Conservation (phyloP, 2,888 invertebrate species). For the Pegoplata infirma region DNA sequence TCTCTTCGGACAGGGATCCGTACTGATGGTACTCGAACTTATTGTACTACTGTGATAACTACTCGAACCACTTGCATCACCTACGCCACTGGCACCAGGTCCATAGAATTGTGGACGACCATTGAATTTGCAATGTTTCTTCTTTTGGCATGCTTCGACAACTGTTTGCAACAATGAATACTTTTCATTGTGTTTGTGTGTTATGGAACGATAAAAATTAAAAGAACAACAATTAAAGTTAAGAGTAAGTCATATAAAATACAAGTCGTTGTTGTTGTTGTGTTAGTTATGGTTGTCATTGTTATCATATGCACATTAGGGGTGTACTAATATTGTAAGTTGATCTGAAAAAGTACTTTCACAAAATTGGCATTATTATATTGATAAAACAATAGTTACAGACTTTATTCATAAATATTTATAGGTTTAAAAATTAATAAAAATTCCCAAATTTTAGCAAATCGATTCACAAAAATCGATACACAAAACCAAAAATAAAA, state of each 20-base stretch:
- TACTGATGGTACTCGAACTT: conserved; percentile 72
- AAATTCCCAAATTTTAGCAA: no score
- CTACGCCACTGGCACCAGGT: conserved; percentile 80
- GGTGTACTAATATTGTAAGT: no score
- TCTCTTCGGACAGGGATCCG: conserved; percentile 92
- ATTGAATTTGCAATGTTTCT: conserved; percentile 93
- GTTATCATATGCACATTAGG: no score
- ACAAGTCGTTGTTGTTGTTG: neutral
- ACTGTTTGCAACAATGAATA: conserved; percentile 96
- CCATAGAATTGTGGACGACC: conserved; percentile 92
- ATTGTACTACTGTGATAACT: conserved; percentile 74
- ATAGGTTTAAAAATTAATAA: no score
- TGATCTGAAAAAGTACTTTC: no score
- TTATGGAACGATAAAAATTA: conserved; percentile 51
- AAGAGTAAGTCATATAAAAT: neutral
- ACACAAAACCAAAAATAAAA: no score
- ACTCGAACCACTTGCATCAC: conserved; percentile 74
- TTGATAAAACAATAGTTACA: no score
- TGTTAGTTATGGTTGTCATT: no score
- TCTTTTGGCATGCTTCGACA: conserved; percentile 95
- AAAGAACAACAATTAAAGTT: conserved; percentile 48
- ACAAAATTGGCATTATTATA: no score
- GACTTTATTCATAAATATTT: no score
- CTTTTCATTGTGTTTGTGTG: conserved; percentile 77
- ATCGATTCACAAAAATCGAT: no score